Evolutionary conservation across 2,888 invertebrate species (phyloP).

Genomic region (Rugalucina vietnamica): DNA sequence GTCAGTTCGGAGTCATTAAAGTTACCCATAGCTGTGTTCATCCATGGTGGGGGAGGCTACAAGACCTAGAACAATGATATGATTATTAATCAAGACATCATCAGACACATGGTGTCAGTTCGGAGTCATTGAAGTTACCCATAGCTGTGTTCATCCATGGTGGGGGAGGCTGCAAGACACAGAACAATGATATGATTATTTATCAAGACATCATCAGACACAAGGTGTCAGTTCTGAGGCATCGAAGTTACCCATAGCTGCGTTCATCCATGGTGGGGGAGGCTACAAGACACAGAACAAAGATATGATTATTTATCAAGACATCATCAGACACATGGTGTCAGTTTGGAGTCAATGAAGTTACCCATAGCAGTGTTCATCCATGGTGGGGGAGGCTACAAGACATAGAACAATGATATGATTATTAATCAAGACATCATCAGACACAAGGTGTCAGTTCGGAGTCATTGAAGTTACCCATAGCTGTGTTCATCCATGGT

Average conservation of each 20-base stretch:
- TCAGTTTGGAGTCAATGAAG: constrained; percentile 74
- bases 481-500: constrained; percentile 62
- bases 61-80: too few species aligned
- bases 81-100: too few species aligned
- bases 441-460: constrained; percentile 82
- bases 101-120: constrained; percentile 82
- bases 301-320: too few species aligned
- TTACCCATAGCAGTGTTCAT: constrained; percentile 60
- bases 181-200: too few species aligned
- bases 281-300: constrained; percentile 65
- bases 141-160: constrained; percentile 62
- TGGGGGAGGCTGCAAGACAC: constrained; percentile 68
- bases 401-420: too few species aligned
- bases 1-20: constrained; percentile 76
- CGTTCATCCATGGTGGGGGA: constrained; percentile 67
- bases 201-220: too few species aligned
- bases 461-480: constrained; percentile 66
- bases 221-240: constrained; percentile 80
- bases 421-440: too few species aligned
- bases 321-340: too few species aligned
- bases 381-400: constrained; percentile 68
- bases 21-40: constrained; percentile 59
- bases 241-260: constrained; percentile 60
- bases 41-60: constrained; percentile 69
- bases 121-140: constrained; percentile 69